Conservation (phyloP, 2,888 invertebrate genomes). For the Cantharis rufa region DNA sequence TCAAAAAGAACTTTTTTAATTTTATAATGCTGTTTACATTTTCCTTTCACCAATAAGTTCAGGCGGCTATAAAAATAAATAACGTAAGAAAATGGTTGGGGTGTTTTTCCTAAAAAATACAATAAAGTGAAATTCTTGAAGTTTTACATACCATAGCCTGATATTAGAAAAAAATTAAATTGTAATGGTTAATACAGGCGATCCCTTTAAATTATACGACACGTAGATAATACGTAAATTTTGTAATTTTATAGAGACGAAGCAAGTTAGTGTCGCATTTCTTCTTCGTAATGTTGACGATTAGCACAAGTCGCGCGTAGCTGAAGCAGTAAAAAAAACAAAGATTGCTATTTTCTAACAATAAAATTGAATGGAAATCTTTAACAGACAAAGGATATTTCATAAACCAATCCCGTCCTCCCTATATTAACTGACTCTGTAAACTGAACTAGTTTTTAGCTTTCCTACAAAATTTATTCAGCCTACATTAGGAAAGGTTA, state of each 20-base stretch:
- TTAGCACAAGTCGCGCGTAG: neutral
- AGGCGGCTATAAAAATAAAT: neutral
- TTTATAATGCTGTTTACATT: neutral
- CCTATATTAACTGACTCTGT: neutral
- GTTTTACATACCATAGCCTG: neutral
- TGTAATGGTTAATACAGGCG: neutral
- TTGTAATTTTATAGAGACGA: neutral
- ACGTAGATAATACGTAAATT: neutral
- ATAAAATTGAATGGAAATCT: neutral
- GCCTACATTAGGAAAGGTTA: constrained; percentile 1
- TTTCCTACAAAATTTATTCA: neutral
- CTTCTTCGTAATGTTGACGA: neutral
- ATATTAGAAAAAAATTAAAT: neutral
- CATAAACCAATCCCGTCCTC: neutral
- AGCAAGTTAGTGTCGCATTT: neutral
- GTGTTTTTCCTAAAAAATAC: neutral
- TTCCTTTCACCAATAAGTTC: neutral
- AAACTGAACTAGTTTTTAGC: neutral
- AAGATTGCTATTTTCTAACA: neutral
- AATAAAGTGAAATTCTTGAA: neutral
- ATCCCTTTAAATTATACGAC: neutral
- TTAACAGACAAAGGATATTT: neutral
- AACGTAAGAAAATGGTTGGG: neutral
- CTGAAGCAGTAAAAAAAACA: neutral
- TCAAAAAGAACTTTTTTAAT: neutral